These are phyloP conservation scores for Tetragnatha montana DNA, from an alignment of 2,888 invertebrate genomes.

Conservation along the genomic window DNA sequence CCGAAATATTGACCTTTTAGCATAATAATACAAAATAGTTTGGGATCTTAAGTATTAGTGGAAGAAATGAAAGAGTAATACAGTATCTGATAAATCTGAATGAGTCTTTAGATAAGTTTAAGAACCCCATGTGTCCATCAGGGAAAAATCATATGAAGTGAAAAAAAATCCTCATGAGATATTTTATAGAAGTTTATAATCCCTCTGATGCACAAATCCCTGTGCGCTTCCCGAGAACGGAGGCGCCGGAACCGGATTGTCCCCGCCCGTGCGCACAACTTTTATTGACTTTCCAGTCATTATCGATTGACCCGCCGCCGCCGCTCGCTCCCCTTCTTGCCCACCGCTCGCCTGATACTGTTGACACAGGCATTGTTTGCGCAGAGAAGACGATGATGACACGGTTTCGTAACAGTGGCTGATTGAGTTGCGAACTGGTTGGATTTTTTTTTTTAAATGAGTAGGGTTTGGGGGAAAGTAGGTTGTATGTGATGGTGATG, in stretches of 20 bases:
- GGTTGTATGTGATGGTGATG: too few relatives aligned
- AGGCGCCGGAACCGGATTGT: not conserved
- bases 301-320: constrained; percentile 36
- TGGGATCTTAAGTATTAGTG: too few relatives aligned
- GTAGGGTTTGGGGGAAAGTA: not conserved
- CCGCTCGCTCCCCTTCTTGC: constrained; percentile 7
- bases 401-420: not conserved
- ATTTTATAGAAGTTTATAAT: too few relatives aligned
- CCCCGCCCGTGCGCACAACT: constrained; percentile 34
- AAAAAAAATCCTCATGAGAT: too few relatives aligned
- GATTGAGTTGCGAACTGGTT: not conserved
- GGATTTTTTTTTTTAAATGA: not conserved
- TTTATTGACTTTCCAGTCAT: constrained; percentile 29
- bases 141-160: too few relatives aligned
- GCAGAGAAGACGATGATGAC: not conserved
- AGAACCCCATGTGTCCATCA: too few relatives aligned
- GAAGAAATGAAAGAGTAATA: too few relatives aligned
- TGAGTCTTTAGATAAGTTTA: too few relatives aligned
- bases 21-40: too few relatives aligned
- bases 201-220: too few relatives aligned
- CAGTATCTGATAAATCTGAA: too few relatives aligned
- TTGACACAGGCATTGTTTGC: constrained; percentile 30
- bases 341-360: constrained; percentile 3
- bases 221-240: not conserved
- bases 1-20: too few relatives aligned